Conservation (phyloP, 2,797 vertebrate species). For the Alfaro cultratus region DNA sequence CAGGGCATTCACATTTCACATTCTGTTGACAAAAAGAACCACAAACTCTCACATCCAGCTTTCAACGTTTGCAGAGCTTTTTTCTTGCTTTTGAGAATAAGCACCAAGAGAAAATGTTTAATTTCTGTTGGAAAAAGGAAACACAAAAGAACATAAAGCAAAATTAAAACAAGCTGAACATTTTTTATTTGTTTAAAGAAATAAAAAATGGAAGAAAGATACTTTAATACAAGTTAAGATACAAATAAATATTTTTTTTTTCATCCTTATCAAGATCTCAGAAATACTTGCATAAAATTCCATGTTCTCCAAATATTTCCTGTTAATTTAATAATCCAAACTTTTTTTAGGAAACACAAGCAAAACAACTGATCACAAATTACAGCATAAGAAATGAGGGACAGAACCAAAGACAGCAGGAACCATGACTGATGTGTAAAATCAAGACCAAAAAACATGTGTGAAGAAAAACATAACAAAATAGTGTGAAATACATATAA, state of each 20-base stretch:
- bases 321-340: too few species aligned
- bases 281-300: too few species aligned
- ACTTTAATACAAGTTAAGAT: too few species aligned
- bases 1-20: background rate
- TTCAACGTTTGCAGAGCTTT: background rate
- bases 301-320: too few species aligned
- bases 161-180: background rate
- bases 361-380: background rate
- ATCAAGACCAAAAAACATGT: background rate
- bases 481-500: background rate
- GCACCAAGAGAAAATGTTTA: background rate
- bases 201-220: too few species aligned
- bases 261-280: too few species aligned
- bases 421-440: background rate
- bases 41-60: background rate
- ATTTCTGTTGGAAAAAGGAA: background rate
- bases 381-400: background rate
- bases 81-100: background rate
- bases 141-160: background rate
- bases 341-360: too few species aligned
- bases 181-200: too few species aligned
- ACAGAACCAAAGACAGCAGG: background rate
- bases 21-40: background rate
- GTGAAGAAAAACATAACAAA: background rate
- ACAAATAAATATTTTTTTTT: too few species aligned